Conservation (phyloP, 2,888 invertebrate species). For the Colostygia pectinataria region DNA sequence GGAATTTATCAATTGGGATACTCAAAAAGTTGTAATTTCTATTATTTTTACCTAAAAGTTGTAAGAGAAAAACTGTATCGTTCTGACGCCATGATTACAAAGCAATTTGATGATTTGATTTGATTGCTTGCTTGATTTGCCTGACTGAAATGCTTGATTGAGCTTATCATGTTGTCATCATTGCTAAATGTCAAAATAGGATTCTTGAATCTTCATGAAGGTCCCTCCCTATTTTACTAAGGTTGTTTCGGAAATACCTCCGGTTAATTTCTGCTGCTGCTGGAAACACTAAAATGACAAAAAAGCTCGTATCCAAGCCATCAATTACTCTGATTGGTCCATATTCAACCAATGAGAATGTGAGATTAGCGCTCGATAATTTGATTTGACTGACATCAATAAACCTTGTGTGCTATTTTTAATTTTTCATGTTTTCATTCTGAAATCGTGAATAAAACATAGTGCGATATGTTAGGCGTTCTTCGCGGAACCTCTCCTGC, state of each 20-base stretch:
- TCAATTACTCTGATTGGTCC: conserved; percentile 3
- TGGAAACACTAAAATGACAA: conserved; percentile 9
- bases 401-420: conserved; percentile 58
- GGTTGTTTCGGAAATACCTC: background rate
- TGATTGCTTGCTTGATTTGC: too few relatives aligned
- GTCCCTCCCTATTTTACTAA: background rate
- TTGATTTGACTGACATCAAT: conserved; percentile 65
- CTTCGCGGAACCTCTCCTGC: conserved; percentile 67
- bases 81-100: conserved; percentile 95
- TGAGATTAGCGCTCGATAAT: conserved; percentile 66
- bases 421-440: conserved; percentile 47
- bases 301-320: conserved; percentile 3
- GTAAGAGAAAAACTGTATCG: conserved; percentile 98
- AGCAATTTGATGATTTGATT: conserved; percentile 66
- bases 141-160: too few relatives aligned
- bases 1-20: conserved; percentile 2
- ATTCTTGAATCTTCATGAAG: conserved; percentile 4
- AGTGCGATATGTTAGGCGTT: conserved; percentile 53
- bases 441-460: conserved; percentile 38
- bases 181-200: conserved; percentile 29
- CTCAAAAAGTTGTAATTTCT: conserved; percentile 43
- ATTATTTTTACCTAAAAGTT: conserved; percentile 82
- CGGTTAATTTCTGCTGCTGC: conserved; percentile 10
- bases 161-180: conserved; percentile 51
- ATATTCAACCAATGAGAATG: conserved; percentile 49